A percentile compares a stretch with the other conserved stretches of the same genome.
Conservation (phyloP, 2,888 invertebrate genomes). For the Euzetes globulus region DNA sequence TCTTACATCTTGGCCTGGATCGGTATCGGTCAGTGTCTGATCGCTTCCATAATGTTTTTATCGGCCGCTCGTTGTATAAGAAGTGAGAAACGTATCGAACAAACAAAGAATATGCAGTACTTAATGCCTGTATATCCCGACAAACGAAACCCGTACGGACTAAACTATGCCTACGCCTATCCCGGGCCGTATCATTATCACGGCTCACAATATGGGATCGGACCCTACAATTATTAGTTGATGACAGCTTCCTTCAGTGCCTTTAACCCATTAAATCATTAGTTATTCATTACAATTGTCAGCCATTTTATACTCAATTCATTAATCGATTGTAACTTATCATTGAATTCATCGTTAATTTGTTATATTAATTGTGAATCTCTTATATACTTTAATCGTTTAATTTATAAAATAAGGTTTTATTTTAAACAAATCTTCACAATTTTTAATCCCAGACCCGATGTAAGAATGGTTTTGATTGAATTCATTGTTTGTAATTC, state of each 20-base stretch:
- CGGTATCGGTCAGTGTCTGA: slow-evolving; percentile 81
- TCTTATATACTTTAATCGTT: no score
- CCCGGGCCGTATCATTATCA: slow-evolving; percentile 70
- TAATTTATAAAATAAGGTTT: neutral
- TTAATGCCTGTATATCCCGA: slow-evolving; percentile 80
- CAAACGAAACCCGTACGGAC: slow-evolving; percentile 62
- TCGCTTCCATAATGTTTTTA: slow-evolving; percentile 84
- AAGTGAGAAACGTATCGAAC: slow-evolving; percentile 85
- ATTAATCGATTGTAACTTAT: slow-evolving; percentile 26
- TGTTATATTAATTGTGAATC: no score
- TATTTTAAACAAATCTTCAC: neutral
- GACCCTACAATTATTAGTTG: slow-evolving; percentile 80
- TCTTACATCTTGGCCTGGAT: slow-evolving; percentile 95
- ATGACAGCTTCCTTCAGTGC: neutral
- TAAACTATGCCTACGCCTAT: slow-evolving; percentile 71
- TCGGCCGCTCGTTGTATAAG: slow-evolving; percentile 89
- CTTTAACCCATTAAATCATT: slow-evolving; percentile 13
- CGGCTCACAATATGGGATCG: slow-evolving; percentile 69
- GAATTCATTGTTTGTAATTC: slow-evolving; percentile 20
- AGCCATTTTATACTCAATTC: slow-evolving; percentile 25
- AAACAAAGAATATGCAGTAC: slow-evolving; percentile 94
- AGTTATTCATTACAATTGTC: neutral
- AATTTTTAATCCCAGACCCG: slow-evolving; percentile 11
- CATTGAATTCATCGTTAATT: neutral
- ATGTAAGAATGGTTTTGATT: slow-evolving; percentile 12